Base-by-base conservation (phyloP, 2,888 invertebrate genomes). In the Parnassius orleans region DNA sequence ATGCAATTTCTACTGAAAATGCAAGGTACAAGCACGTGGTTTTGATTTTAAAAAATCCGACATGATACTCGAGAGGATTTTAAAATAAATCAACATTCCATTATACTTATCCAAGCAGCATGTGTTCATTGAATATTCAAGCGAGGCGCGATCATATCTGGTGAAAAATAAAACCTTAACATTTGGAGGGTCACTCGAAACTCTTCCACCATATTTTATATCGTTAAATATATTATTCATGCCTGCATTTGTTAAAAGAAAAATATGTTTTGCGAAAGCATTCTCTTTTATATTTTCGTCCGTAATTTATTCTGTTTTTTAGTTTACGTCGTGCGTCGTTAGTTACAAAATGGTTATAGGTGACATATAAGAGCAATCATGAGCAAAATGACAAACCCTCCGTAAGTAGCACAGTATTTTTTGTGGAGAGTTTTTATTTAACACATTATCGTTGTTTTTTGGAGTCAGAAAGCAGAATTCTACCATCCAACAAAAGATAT, bases 61-160 rank as follows among this genome's bases (percentile, higher is more conserved):
- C 46, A 47, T n/a, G n/a, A 14, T 24, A 3, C 24, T 24, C 24
- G 10, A 41, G 53, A n/a, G 50, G 43, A 50, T 43, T 60, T 56
- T 47, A 41, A 56, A 55, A 61, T 61, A 61, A 56, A 57, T 61
- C 57, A 61, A 57, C 57, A 56, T 57, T 24, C 41, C 56, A 53
- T 51, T 24, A 3, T 24, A 24, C 24, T 24, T 24, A 24, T 24
- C 3, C 24, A 24, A 24, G 24, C n/a, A n/a, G n/a, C n/a, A n/a
- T n/a, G n/a, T 53, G 57, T 48, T 50, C 62, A 57, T 54, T 62
- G 62, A 62, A 62, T 62, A 62, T 62, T 62, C 53, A 48, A 62
- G 53, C 53, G 62, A 57, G 53, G 42, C 56, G 57, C 42, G 57
- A 57, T 53, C 53, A 24, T 52, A 61, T 61, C 61, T 57, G 57